A percentile compares a stretch with the other conserved stretches of the same genome.
Evolutionary conservation across 2,113 vertebrate species (phyloP).

Genomic region (Butastur rufipennis): DNA sequence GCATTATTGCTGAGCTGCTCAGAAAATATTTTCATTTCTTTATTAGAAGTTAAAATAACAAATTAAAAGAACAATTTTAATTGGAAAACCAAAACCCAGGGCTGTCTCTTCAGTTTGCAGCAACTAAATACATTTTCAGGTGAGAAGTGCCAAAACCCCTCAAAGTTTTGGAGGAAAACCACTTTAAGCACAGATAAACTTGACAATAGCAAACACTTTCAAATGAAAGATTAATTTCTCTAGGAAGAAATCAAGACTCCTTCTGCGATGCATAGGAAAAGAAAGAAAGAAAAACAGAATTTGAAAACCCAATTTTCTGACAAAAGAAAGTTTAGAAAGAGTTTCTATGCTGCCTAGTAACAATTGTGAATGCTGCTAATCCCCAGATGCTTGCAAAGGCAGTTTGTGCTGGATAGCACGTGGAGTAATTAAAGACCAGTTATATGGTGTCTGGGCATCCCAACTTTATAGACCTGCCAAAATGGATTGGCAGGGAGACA

Average conservation of each 20-base stretch:
- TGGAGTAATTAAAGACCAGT: neutral
- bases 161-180: neutral
- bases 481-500: neutral
- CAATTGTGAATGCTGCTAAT: neutral
- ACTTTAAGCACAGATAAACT: neutral
- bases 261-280: neutral
- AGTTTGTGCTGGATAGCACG: neutral
- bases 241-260: neutral
- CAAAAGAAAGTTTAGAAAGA: neutral
- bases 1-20: neutral
- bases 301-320: neutral
- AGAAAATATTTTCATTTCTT: neutral
- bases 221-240: neutral
- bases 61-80: neutral
- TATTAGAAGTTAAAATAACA: neutral
- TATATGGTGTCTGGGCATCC: neutral
- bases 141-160: neutral
- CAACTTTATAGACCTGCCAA: neutral
- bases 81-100: neutral
- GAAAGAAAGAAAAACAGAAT: neutral
- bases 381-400: neutral
- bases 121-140: neutral
- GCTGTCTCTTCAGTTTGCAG: neutral
- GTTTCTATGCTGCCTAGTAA: neutral
- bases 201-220: neutral